These are phyloP conservation scores for Augiades crinisus DNA, from an alignment of 2,888 invertebrate genomes.

Conservation along the genomic window DNA sequence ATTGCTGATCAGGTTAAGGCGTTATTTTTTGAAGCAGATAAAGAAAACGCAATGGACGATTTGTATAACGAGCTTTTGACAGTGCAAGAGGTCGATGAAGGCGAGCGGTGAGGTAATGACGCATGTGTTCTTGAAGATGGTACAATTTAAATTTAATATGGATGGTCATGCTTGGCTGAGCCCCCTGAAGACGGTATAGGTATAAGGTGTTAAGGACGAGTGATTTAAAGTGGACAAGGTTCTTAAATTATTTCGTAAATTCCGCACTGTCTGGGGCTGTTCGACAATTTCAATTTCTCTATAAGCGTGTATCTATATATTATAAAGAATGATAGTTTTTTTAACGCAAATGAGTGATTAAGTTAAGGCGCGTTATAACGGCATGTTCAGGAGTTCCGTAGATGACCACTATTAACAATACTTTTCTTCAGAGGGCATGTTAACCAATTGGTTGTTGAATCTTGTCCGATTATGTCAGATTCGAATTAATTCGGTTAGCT, in stretches of 20 bases:
- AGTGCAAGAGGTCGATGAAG: not conserved
- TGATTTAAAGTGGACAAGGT: conserved; percentile 5
- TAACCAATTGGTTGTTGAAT: no score
- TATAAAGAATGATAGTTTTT: no score
- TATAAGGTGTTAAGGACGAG: conserved; percentile 9
- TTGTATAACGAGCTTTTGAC: not conserved
- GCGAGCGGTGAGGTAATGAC: conserved; percentile 8
- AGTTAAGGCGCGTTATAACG: no score
- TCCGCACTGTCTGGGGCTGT: no score
- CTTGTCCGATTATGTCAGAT: no score
- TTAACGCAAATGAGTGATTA: no score
- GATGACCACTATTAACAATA: no score
- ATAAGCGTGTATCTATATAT: no score
- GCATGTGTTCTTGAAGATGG: conserved; percentile 20
- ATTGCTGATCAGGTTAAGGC: not conserved
- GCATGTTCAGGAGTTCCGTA: no score
- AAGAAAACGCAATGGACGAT: not conserved
- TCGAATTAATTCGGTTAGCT: no score
- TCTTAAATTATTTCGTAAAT: not conserved
- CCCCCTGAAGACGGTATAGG: not conserved
- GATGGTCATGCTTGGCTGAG: conserved; percentile 8
- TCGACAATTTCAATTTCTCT: no score
- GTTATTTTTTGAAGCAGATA: not conserved
- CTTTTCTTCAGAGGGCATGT: no score
- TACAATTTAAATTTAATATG: conserved; percentile 19